Base-by-base conservation (phyloP, 2,113 vertebrate species). In the Himantopus leucocephalus region DNA sequence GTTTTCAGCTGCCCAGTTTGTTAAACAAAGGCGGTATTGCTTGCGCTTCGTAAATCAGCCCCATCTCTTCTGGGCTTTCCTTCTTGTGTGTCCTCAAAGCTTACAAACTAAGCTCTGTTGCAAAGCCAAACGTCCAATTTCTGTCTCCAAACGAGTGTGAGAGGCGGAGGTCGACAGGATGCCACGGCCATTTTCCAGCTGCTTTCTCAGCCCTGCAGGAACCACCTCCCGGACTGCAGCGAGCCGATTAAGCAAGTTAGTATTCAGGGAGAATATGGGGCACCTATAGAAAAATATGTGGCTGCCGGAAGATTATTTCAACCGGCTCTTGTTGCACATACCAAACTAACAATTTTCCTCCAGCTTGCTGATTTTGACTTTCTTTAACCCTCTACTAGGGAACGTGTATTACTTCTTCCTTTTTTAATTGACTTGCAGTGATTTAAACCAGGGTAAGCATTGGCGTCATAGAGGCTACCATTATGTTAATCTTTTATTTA, bases 271-370 rank as follows among this genome's bases (percentile, higher is more conserved):
- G 45, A 64, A 39, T 27, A 23, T 3, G 64, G 59, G 48, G 29
- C 39, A 27, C 72, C 67, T 63, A 34, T 34, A 9, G 16, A 62
- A 39, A 53, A 60, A 64, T 4, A 34, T 10, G 9, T 43, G 66
- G n/a, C 70, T 77, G 68, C 53, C 0, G 1, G 55, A n/a, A 62
- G 75, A 10, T 47, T 27, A 11, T 85, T 67, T 88, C 34, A 70
- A 26, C 50, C 0, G 0, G 32, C 45, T 78, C 71, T 52, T 60
- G 29, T 48, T 73, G 45, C 50, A 7, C 17, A 0, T 27, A 29
- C 35, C 2, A 12, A 85, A n/a, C 70, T 20, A 66, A 37, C 9
- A 19, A 35, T 94, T 94, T 83, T 63, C 64, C 59, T 79, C 52
- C 72, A 67, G 60, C 56, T 83, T 7, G 13, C 60, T 26, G 37